A percentile compares a stretch with the other conserved stretches of the same genome.
phyloP scores from a whole-genome alignment of 35 echinoderm and acorn worm species.

The Hemicentrotus pulcherrimus region DNA sequence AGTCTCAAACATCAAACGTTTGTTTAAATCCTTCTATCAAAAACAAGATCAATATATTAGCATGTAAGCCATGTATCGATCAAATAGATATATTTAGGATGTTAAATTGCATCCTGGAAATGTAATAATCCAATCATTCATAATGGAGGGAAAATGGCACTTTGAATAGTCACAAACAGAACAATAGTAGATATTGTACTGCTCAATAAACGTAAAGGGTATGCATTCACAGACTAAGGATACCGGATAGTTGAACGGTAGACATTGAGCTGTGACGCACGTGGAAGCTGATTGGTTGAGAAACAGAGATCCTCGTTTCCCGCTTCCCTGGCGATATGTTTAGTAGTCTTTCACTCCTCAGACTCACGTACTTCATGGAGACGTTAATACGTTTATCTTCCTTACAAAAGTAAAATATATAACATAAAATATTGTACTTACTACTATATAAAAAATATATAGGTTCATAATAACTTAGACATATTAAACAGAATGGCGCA shows the following conservation, averaged over 20 bases:
- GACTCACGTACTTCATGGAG: not conserved
- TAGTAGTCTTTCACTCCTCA: not conserved
- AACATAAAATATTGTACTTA: too few species aligned
- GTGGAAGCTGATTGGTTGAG: constrained; percentile 31
- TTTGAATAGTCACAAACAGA: not conserved
- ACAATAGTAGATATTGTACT: not conserved
- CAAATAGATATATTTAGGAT: too few species aligned
- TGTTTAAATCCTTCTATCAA: not conserved
- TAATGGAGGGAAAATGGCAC: too few species aligned
- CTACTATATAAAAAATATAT: too few species aligned
- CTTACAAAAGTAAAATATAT: too few species aligned
- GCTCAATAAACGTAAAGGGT: not conserved
- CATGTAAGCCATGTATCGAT: too few species aligned
- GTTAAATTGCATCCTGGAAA: too few species aligned
- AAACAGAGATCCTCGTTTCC: not conserved
- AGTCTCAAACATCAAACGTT: not conserved
- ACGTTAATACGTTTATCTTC: too few species aligned
- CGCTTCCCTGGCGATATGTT: constrained; percentile 1
- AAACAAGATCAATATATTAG: too few species aligned
- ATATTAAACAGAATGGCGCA: too few species aligned
- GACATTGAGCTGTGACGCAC: constrained; percentile 40
- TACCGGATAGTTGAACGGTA: not conserved
- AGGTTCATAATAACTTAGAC: too few species aligned
- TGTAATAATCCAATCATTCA: too few species aligned
- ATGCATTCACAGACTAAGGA: not conserved